Conservation (phyloP, 2,888 invertebrate species). For the Cynaeus angustus region DNA sequence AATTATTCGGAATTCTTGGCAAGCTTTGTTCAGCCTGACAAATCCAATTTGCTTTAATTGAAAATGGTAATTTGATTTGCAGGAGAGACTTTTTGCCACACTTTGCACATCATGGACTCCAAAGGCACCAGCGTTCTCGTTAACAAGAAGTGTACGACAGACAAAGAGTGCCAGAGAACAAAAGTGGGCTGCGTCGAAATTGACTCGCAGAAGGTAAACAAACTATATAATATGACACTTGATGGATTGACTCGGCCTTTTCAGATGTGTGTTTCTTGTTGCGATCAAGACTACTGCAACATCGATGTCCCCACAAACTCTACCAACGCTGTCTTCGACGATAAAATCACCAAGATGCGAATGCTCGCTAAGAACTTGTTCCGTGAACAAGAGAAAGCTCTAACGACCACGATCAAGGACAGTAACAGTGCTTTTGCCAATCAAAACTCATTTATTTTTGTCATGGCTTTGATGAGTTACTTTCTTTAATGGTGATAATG, state of each 20-base stretch:
- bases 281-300: constrained; percentile 79
- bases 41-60: constrained; percentile 47
- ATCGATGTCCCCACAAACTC: constrained; percentile 77
- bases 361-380: constrained; percentile 70
- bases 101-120: constrained; percentile 78
- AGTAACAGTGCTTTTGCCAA: constrained; percentile 66
- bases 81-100: constrained; percentile 78
- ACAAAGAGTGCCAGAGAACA: constrained; percentile 75
- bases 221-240: constrained; percentile 2
- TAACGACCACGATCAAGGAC: constrained; percentile 69
- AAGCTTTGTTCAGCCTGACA: constrained; percentile 42
- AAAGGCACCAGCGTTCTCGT: constrained; percentile 78
- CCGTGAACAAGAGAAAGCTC: constrained; percentile 69
- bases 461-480: constrained; percentile 21
- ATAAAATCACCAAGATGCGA: constrained; percentile 71
- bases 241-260: neutral
- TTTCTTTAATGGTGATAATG: neutral
- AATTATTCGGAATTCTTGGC: constrained; percentile 44
- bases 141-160: constrained; percentile 78
- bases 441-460: constrained; percentile 16
- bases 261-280: constrained; percentile 78
- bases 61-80: constrained; percentile 53
- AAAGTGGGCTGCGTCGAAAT: constrained; percentile 77
- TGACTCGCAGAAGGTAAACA: constrained; percentile 75
- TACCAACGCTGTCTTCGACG: constrained; percentile 74